Conservation (phyloP, 1,140 invertebrate genomes). For the Conopomorpha cramerella region DNA sequence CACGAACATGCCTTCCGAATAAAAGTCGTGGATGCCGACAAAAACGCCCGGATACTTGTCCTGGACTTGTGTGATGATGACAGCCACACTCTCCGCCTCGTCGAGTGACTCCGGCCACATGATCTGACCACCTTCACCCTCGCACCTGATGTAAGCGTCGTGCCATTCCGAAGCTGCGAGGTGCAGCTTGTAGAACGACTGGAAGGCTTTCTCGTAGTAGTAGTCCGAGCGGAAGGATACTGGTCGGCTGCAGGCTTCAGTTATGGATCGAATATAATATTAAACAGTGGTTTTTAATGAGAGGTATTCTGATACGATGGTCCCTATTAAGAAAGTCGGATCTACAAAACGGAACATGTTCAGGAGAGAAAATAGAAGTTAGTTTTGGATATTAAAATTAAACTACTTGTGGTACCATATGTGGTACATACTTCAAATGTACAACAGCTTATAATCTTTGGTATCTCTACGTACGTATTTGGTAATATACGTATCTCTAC, state of each 20-base stretch:
- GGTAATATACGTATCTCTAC: too few species aligned
- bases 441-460: too few species aligned
- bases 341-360: too few species aligned
- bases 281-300: too few species aligned
- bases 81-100: constrained; percentile 26
- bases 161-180: constrained; percentile 18
- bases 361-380: too few species aligned
- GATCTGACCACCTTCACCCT: constrained; percentile 28
- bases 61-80: constrained; percentile 18
- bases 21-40: constrained; percentile 28
- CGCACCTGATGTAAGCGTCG: constrained; percentile 27
- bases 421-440: too few species aligned
- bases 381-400: too few species aligned
- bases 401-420: too few species aligned
- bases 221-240: constrained; percentile 26
- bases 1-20: constrained; percentile 23
- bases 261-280: constrained; percentile 1
- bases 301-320: too few species aligned
- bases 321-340: too few species aligned
- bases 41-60: constrained; percentile 19
- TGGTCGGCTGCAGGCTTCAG: constrained; percentile 20
- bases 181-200: constrained; percentile 39
- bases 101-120: constrained; percentile 24
- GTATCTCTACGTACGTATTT: too few species aligned
- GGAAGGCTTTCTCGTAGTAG: constrained; percentile 25